These are phyloP conservation scores for Ondatra zibethicus DNA, from an alignment of 2,113 vertebrate species.

Conservation along the genomic window DNA sequence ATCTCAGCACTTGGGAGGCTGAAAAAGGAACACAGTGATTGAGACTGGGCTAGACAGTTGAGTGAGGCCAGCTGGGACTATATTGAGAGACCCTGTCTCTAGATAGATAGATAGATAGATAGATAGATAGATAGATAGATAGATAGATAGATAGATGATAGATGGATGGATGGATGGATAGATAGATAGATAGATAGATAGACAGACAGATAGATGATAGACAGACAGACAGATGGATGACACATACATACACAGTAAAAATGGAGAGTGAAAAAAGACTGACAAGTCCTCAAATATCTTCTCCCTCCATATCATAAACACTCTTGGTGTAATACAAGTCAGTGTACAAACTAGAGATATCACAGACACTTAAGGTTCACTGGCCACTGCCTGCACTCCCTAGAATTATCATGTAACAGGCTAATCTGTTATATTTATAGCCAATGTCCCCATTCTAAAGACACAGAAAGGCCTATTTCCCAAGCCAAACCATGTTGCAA, in stretches of 20 bases:
- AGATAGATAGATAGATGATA: not conserved
- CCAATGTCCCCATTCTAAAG: not conserved
- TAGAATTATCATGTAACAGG: not conserved
- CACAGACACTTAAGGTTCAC: not conserved
- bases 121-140: not conserved
- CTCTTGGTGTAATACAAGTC: not conserved
- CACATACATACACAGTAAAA: not conserved
- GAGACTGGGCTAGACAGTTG: not conserved
- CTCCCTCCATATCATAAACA: not conserved
- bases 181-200: not conserved
- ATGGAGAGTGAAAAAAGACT: not conserved
- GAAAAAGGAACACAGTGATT: not conserved
- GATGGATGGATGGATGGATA: not conserved
- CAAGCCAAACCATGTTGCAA: not conserved
- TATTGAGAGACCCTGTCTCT: not conserved
- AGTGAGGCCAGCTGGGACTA: not conserved
- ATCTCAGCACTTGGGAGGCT: not conserved
- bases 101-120: not conserved
- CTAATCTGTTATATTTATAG: not conserved
- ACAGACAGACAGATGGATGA: too few species aligned
- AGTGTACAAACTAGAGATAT: not conserved
- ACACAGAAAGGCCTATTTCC: not conserved
- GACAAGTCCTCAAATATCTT: not conserved
- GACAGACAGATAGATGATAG: too few species aligned
- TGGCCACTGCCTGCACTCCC: not conserved